phyloP scores from a whole-genome alignment of 1,140 invertebrate genomes.

The Aplysia californica region DNA sequence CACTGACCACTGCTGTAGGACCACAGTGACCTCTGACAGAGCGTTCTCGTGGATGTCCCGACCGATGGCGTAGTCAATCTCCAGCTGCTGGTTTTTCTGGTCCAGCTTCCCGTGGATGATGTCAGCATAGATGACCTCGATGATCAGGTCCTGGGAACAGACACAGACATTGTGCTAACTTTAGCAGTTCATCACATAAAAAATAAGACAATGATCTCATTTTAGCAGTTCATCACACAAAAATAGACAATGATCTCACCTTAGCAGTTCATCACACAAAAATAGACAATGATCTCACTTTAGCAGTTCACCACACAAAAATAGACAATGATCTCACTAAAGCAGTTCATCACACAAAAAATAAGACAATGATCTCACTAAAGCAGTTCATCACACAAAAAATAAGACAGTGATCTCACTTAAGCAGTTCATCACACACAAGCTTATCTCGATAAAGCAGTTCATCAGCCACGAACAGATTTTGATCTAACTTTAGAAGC shows the following conservation, averaged over 20 bases:
- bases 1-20: constrained; percentile 64
- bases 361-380: not conserved
- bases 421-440: too few species aligned
- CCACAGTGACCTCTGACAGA: constrained; percentile 59
- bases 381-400: not conserved
- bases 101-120: constrained; percentile 97
- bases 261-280: not conserved
- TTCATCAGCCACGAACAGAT: too few species aligned
- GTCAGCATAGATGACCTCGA: constrained; percentile 97
- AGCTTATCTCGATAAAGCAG: too few species aligned
- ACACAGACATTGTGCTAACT: not conserved
- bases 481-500: too few species aligned
- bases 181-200: not conserved
- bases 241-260: not conserved
- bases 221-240: not conserved
- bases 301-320: not conserved
- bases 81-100: constrained; percentile 91
- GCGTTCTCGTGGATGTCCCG: constrained; percentile 85
- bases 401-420: too few species aligned
- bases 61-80: constrained; percentile 94
- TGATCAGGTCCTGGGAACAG: constrained; percentile 84
- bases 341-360: not conserved
- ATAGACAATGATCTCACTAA: not conserved
- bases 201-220: not conserved
- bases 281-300: not conserved